These are phyloP conservation scores for Thaumatotibia leucotreta DNA, from an alignment of 1,140 invertebrate genomes.

Conservation along the genomic window DNA sequence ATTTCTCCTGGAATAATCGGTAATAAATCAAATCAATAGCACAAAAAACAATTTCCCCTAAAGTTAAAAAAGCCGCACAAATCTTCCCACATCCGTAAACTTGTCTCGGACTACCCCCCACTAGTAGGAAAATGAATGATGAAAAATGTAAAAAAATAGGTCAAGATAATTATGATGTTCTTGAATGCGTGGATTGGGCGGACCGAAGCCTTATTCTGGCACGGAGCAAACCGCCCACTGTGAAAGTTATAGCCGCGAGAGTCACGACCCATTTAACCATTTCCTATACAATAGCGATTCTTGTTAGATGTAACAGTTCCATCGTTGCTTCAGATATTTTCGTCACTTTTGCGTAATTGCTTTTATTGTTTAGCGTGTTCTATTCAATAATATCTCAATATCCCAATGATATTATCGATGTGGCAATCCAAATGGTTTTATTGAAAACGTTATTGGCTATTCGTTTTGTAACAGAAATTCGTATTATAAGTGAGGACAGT, in stretches of 20 bases:
- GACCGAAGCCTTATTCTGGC: constrained; percentile 10
- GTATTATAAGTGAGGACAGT: no score
- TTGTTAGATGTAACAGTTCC: constrained; percentile 12
- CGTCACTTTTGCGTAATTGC: neutral
- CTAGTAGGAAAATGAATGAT: neutral
- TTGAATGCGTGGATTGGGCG: constrained; percentile 3
- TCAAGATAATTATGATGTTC: constrained; percentile 14
- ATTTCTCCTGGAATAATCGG: neutral
- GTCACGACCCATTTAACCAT: constrained; percentile 33
- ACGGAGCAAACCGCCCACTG: constrained; percentile 17
- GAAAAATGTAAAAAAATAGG: constrained; percentile 10
- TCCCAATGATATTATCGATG: no score
- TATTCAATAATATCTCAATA: neutral
- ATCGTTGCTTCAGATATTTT: neutral
- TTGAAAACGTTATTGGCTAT: no score
- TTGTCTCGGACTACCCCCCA: constrained; percentile 4
- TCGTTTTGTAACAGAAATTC: no score
- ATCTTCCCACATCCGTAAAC: constrained; percentile 3
- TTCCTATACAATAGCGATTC: constrained; percentile 17
- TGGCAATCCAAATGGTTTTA: no score
- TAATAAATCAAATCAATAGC: constrained; percentile 12
- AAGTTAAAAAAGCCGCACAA: neutral
- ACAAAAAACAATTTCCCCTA: neutral
- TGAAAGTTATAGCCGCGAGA: constrained; percentile 21
- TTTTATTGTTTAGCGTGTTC: neutral